Conservation (phyloP, 2,113 vertebrate genomes). For the Clupea harengus region DNA sequence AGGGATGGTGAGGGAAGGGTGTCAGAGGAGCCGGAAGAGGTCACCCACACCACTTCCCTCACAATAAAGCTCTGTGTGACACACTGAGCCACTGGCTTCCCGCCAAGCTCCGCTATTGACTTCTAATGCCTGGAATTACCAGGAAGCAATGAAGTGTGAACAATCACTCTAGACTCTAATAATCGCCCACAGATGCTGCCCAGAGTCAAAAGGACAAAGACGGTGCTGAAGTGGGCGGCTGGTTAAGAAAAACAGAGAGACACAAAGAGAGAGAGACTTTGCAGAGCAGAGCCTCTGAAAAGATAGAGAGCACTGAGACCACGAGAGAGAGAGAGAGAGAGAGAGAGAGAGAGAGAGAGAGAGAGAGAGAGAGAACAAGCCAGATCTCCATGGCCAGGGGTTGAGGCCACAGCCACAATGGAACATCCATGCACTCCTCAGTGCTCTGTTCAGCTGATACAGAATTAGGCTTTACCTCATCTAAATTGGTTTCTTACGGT, state of each 20-base stretch:
- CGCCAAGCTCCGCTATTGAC: conserved; percentile 8
- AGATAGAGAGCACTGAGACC: neutral
- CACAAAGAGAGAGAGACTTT: neutral
- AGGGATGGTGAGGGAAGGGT: neutral
- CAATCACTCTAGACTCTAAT: conserved; percentile 8
- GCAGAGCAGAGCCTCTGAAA: neutral
- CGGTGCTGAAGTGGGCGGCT: neutral
- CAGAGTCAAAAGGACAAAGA: conserved; percentile 5
- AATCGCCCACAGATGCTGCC: conserved; percentile 13
- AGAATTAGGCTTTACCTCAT: neutral
- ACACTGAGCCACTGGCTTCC: neutral
- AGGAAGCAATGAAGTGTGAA: conserved; percentile 23
- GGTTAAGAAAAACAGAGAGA: neutral
- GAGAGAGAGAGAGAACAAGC: too few species aligned
- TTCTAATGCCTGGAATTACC: conserved; percentile 23
- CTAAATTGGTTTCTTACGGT: neutral
- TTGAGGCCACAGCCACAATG: neutral
- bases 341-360: too few species aligned
- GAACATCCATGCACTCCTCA: neutral
- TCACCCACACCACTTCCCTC: neutral
- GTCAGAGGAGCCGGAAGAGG: neutral
- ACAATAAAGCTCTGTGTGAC: conserved; percentile 23
- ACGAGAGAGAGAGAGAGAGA: neutral
- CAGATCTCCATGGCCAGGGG: neutral
- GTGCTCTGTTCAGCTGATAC: neutral